Conservation (phyloP, 2,797 vertebrate genomes). For the Myotis planiceps region DNA sequence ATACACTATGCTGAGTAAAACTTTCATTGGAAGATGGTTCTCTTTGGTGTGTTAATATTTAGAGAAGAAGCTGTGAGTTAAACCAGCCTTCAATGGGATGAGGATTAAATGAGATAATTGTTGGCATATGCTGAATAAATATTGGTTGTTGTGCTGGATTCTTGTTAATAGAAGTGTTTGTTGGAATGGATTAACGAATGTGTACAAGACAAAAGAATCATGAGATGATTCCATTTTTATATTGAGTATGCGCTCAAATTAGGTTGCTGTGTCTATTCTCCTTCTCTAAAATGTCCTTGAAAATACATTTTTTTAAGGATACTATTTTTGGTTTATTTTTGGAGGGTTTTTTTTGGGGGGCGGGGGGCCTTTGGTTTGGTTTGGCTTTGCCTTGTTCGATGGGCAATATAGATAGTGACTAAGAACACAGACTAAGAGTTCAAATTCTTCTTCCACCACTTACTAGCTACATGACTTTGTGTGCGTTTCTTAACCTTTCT, state of each 20-base stretch:
- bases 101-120: not conserved
- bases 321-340: not conserved
- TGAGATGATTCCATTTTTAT: not conserved
- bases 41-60: not conserved
- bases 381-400: not conserved
- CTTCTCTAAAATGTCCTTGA: constrained; percentile 29
- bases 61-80: constrained; percentile 15
- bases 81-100: not conserved
- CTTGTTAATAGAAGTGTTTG: not conserved
- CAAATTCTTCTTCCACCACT: not conserved
- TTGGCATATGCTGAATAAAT: not conserved
- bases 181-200: not conserved
- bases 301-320: not conserved
- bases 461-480: not conserved
- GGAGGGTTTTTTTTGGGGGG: not conserved
- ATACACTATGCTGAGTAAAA: not conserved
- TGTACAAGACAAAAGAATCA: not conserved
- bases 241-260: not conserved
- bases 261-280: not conserved
- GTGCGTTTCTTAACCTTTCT: not conserved
- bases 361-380: not conserved
- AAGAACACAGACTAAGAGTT: not conserved
- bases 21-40: not conserved
- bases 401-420: not conserved
- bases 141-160: not conserved